Base-by-base conservation (phyloP, 2,113 vertebrate genomes). In the Camarhynchus parvulus region DNA sequence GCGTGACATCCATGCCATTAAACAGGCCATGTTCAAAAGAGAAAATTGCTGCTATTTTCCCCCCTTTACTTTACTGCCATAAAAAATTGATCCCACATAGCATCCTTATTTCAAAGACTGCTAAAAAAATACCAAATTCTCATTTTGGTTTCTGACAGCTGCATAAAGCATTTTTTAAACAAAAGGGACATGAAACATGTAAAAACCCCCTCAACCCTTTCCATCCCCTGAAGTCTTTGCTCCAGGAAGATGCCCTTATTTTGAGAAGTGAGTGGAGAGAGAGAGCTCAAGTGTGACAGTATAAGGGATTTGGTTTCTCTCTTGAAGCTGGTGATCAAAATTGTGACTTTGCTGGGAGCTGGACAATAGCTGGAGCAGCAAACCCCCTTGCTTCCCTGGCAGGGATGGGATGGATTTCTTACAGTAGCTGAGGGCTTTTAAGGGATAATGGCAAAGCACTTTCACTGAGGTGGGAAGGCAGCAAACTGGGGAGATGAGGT, bases 31-130 rank as follows among this genome's bases (percentile, higher is more conserved):
- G 96, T 97, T 98, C 98, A 97, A 97, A 98, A 97, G 97, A 98
- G 97, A 98, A 98, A 98, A 98, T 98, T 98, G 98, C 98, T 98
- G 97, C 97, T 98, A 98, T 98, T 98, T 98, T 97, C 97, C 97
- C 95, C 97, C 97, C 96, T 97, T 98, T 97, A 98, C 98, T 98
- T 98, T 97, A 96, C 98, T 98, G 98, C 97, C 97, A 98, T 98
- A 97, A 98, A 98, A 98, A 98, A 98, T 98, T 98, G 98, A 98
- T 98, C 98, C 97, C 96, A 96, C 97, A 97, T 98, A 96, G 96
- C 97, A 98, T 98, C 97, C 95, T 97, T 97, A 97, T 98, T 98
- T 98, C 97, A 97, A 97, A 98, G 96, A 97, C 94, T 55, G 86
- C 93, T 85, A 97, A 97, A 96, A 95, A 97, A 50, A 53, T 58